Evolutionary conservation across 2,888 invertebrate species (phyloP).

Genomic region (Amblyjoppa fuscipennis): DNA sequence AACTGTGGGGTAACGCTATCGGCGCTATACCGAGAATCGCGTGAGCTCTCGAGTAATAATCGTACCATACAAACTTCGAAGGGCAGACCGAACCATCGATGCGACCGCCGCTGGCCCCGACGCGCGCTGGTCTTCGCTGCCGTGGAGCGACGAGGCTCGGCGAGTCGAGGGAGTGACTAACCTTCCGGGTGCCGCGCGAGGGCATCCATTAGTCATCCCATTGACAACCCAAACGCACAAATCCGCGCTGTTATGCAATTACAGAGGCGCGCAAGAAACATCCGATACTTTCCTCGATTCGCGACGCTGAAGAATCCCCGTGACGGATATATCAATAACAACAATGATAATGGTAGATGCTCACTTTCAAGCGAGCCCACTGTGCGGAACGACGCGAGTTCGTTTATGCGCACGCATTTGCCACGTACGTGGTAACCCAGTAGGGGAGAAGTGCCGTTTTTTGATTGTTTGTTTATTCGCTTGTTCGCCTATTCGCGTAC

Average conservation of each 20-base stretch:
- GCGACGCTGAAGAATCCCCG: background rate
- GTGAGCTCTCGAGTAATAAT: conserved; percentile 1
- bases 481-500: background rate
- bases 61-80: conserved; percentile 1
- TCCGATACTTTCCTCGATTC: background rate
- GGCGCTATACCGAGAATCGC: background rate
- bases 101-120: background rate
- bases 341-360: background rate
- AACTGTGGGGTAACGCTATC: background rate
- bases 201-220: conserved; percentile 58
- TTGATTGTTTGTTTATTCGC: background rate
- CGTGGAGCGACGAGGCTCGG: background rate
- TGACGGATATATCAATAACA: background rate
- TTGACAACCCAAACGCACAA: conserved; percentile 45
- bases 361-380: background rate
- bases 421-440: background rate
- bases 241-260: background rate
- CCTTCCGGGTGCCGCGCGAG: conserved; percentile 42
- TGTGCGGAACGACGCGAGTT: background rate
- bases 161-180: conserved; percentile 45
- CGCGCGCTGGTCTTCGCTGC: background rate
- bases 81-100: background rate
- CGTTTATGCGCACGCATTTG: background rate
- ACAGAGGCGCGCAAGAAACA: background rate
- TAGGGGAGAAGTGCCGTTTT: background rate